Conservation (phyloP, 2,113 vertebrate species). For the Platichthys flesus region DNA sequence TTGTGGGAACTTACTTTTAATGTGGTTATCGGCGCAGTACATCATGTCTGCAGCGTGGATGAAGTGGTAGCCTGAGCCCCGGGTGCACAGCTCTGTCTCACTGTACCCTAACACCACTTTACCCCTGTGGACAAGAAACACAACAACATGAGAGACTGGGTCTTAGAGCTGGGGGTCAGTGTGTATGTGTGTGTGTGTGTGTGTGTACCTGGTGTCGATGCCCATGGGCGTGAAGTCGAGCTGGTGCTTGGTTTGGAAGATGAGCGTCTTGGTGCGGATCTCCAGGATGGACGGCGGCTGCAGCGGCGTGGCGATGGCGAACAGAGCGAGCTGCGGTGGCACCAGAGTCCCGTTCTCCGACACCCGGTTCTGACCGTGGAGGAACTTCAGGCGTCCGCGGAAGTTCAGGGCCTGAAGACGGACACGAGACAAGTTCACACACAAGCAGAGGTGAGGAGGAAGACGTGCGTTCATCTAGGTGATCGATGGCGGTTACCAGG, state of each 20-base stretch:
- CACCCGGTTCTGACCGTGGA: constrained; percentile 76
- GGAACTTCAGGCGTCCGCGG: constrained; percentile 78
- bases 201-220: constrained; percentile 77
- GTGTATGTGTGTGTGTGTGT: not conserved
- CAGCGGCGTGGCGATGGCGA: constrained; percentile 76
- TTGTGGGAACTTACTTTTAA: constrained; percentile 71
- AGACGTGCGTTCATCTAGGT: not conserved
- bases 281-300: constrained; percentile 82
- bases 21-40: constrained; percentile 84
- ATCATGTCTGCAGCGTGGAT: constrained; percentile 84
- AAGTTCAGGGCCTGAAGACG: constrained; percentile 80
- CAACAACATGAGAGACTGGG: not conserved
- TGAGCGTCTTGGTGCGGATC: constrained; percentile 80
- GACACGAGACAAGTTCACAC: not conserved
- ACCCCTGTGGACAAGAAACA: constrained; percentile 61
- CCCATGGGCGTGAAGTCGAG: constrained; percentile 83
- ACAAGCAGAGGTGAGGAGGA: not conserved
- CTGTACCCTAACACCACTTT: constrained; percentile 84
- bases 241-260: constrained; percentile 86
- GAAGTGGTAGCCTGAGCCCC: constrained; percentile 84
- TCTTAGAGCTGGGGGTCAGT: too few species aligned
- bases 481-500: constrained; percentile 70
- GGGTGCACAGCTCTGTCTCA: constrained; percentile 77
- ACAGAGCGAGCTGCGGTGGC: constrained; percentile 79
- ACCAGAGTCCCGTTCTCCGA: constrained; percentile 59